Conservation (phyloP, 2,797 vertebrate genomes). For the Etheostoma nigrum region DNA sequence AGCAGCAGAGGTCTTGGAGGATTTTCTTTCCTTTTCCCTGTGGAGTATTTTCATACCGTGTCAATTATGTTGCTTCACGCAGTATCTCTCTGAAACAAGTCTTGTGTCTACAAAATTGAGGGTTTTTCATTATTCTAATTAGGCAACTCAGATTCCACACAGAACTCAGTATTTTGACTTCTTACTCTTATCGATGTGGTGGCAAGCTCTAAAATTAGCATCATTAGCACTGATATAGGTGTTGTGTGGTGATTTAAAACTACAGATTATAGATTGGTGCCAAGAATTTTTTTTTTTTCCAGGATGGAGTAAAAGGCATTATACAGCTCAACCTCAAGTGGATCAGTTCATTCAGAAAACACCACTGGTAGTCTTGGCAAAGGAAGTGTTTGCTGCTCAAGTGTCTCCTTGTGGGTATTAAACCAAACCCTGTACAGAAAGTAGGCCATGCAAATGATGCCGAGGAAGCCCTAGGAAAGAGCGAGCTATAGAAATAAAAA, state of each 20-base stretch:
- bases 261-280: too few relatives aligned
- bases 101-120: neutral
- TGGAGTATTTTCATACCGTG: conserved; percentile 30
- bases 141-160: conserved; percentile 1
- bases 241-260: neutral
- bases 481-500: conserved; percentile 50
- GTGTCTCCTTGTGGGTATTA: conserved; percentile 81
- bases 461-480: conserved; percentile 62
- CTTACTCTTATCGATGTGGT: neutral
- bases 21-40: neutral
- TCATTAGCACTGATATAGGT: neutral
- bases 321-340: conserved; percentile 69
- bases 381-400: conserved; percentile 81
- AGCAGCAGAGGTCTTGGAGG: conserved; percentile 13
- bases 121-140: conserved; percentile 13
- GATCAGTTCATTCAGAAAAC: conserved; percentile 74
- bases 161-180: neutral
- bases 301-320: conserved; percentile 37
- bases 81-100: conserved; percentile 1
- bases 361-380: conserved; percentile 60
- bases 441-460: conserved; percentile 84
- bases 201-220: conserved; percentile 5
- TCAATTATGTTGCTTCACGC: conserved; percentile 18
- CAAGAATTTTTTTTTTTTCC: neutral
- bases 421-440: conserved; percentile 74